Conservation (phyloP, 2,113 vertebrate genomes). For the Turdus rufiventris region DNA sequence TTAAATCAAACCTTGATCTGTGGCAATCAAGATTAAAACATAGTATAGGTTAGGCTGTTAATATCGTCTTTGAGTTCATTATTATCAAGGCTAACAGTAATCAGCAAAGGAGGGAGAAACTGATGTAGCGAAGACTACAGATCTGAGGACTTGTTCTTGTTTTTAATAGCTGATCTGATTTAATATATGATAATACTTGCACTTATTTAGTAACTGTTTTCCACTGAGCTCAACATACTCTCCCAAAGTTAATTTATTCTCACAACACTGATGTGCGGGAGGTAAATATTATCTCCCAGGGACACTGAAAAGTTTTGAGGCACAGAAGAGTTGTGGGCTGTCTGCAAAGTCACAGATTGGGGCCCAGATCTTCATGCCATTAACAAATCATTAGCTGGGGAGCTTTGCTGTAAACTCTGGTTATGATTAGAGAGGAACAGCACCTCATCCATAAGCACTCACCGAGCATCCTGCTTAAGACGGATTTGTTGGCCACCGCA, state of each 20-base stretch:
- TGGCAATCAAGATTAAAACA: constrained; percentile 65
- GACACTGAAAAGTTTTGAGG: constrained; percentile 9
- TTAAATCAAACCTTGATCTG: constrained; percentile 67
- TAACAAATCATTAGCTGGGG: background rate
- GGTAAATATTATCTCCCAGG: constrained; percentile 56
- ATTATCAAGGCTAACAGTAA: constrained; percentile 70
- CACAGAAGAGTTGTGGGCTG: background rate
- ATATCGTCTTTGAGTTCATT: constrained; percentile 60
- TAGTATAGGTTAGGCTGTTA: constrained; percentile 57
- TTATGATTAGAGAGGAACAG: background rate
- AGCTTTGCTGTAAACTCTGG: accelerated
- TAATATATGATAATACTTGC: constrained; percentile 68
- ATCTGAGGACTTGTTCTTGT: constrained; percentile 55
- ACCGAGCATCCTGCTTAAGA: background rate
- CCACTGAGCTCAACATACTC: constrained; percentile 38
- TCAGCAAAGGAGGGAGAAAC: constrained; percentile 61
- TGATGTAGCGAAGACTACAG: constrained; percentile 39
- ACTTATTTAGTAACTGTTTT: constrained; percentile 63
- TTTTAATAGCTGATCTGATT: constrained; percentile 67
- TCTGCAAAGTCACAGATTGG: background rate
- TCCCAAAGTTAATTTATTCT: constrained; percentile 61
- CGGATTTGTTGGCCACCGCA: background rate
- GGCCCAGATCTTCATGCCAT: constrained; percentile 1
- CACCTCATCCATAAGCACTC: background rate
- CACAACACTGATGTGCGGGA: constrained; percentile 34